Percentiles rank a stretch among this genome's conserved stretches.
phyloP scores from a whole-genome alignment of 2,888 invertebrate genomes.

The Neoascia interrupta region DNA sequence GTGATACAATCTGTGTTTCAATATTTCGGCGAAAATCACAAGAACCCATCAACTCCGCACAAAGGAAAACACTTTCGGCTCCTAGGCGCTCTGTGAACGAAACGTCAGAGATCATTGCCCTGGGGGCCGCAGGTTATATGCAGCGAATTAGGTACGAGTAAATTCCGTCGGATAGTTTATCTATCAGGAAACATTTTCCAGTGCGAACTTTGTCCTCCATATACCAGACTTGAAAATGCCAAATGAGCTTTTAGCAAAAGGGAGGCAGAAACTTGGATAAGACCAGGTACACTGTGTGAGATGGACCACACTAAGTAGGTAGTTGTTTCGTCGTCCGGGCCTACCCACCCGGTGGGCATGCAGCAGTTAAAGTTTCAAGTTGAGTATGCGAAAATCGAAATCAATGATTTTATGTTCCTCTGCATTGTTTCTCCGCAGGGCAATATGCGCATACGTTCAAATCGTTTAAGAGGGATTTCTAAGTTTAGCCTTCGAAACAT shows the following conservation, averaged over 20 bases:
- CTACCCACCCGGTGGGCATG: slow-evolving; percentile 3
- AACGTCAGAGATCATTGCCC: slow-evolving; percentile 10
- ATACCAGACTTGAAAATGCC: slow-evolving; percentile 47
- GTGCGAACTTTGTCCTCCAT: slow-evolving; percentile 55
- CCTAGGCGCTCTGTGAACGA: not conserved
- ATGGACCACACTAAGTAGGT: slow-evolving; percentile 36
- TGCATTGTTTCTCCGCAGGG: slow-evolving; percentile 54
- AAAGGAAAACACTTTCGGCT: slow-evolving; percentile 40
- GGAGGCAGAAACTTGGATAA: not conserved
- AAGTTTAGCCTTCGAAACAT: too few species aligned
- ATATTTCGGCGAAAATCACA: too few species aligned
- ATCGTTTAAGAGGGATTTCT: too few species aligned
- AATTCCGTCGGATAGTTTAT: slow-evolving; percentile 58
- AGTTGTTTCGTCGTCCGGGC: too few species aligned
- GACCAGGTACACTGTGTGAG: too few species aligned
- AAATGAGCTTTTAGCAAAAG: slow-evolving; percentile 52
- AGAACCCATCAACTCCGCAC: too few species aligned
- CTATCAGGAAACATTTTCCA: slow-evolving; percentile 58
- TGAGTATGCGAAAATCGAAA: slow-evolving; percentile 23
- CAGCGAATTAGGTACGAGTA: slow-evolving; percentile 34
- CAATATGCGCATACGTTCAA: too few species aligned
- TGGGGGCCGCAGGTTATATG: slow-evolving; percentile 43
- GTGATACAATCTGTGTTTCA: too few species aligned
- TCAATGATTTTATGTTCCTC: slow-evolving; percentile 52
- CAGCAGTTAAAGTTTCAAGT: slow-evolving; percentile 22